Base-by-base conservation (phyloP, 2,113 vertebrate species). In the Struthidea cinerea region DNA sequence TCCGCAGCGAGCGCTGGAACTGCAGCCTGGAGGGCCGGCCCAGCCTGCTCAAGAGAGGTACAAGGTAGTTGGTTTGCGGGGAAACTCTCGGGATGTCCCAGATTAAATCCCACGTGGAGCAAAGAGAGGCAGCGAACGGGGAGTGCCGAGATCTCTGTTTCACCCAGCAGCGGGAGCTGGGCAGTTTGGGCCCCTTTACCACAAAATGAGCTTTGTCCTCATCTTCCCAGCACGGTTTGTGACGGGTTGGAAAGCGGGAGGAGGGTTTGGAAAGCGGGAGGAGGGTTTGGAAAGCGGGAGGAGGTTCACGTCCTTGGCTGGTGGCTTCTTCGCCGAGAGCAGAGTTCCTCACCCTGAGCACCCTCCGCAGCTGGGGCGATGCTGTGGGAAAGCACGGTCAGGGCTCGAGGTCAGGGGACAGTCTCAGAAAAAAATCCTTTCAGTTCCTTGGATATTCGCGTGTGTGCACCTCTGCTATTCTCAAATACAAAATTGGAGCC, bases 1-100 rank as follows among this genome's bases (percentile, higher is more conserved):
- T 99, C 93, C 98, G 98, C 74, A 98, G 98, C 1, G 99, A 99
- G 97, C 99, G 99, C 97, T 99, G 99, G 99, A 99, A 99, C 97
- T 99, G 99, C 97, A 99, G 99, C 85, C 97, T 99, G 98, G 99
- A 99, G 85, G 99, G 99, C 30, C 97, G 99, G 37, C 98, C 98
- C 2, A 98, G 98, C 76, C 98, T 99, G 70, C 98, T 99, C 75
- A 99, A 99, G 96, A 98, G 99, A 99, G 99, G 99, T 99, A 84
- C 94, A 97, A 70, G 87, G 91, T 83, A 59, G 65, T 4, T 33
- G 30, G 73, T 30, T 21, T 30, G 69, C 12, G 8, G 81, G 60
- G 24, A 14, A 24, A 21, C 16, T 22, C 56, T 6, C 13, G 37
- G 27, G 30, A 4, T 6, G 15, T 1, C 26, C 50, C n/a, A 1